A percentile compares a stretch with the other conserved stretches of the same genome.
phyloP scores from a whole-genome alignment of 2,888 invertebrate species.

The Galerucella nymphaeae region DNA sequence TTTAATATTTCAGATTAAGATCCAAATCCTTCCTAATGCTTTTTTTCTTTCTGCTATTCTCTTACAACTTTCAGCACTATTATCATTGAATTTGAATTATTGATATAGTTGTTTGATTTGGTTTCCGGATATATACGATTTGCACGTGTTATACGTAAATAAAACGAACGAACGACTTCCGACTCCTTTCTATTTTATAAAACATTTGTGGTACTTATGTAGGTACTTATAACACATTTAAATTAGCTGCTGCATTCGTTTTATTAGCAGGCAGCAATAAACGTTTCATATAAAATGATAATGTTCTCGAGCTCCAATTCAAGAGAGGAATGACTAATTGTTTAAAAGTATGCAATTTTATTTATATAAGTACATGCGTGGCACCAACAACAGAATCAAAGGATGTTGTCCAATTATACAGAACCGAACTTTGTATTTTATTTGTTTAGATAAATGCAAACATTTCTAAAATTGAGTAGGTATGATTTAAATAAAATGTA shows the following conservation, averaged over 20 bases:
- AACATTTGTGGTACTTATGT: neutral
- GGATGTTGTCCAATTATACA: slow-evolving; percentile 6
- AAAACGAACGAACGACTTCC: neutral
- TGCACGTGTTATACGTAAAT: neutral
- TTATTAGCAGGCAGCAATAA: neutral
- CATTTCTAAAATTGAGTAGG: too few relatives aligned
- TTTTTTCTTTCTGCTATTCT: neutral
- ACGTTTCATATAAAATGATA: slow-evolving; percentile 19
- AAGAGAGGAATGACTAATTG: slow-evolving; percentile 21
- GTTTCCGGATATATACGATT: neutral
- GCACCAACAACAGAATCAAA: slow-evolving; percentile 11
- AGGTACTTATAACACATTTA: neutral
- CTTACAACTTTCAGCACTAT: neutral
- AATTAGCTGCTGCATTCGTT: slow-evolving; percentile 1
- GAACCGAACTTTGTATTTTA: neutral
- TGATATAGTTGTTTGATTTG: neutral
- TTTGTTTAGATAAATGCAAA: neutral
- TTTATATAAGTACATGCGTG: slow-evolving; percentile 16
- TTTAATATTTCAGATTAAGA: too few relatives aligned
- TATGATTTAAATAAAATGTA: too few relatives aligned
- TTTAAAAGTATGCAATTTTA: slow-evolving; percentile 17
- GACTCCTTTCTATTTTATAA: neutral
- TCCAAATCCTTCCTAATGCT: neutral
- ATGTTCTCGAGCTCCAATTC: slow-evolving; percentile 9
- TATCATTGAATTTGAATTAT: neutral